Evolutionary conservation across 2,113 vertebrate genomes (phyloP), one percentile per base, ranked within the genome.

Genomic region (Tragelaphus strepsiceros): DNA sequence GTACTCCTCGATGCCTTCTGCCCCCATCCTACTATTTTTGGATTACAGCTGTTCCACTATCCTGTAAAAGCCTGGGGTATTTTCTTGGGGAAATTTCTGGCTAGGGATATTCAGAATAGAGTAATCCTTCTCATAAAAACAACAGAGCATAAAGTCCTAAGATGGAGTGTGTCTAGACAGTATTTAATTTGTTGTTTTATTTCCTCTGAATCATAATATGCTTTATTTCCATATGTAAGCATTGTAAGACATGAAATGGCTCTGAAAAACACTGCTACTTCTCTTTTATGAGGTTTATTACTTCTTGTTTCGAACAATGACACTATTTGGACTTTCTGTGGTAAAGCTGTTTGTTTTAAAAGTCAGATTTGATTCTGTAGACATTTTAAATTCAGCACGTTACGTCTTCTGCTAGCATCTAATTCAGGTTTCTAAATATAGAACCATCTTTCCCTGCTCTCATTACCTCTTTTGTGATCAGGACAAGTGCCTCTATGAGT

Each of bases 371-470:
- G 12, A 92, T 95, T 89, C 30, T 54, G 61, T 15, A 93, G 62
- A n/a, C 21, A 67, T 83, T 88, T 88, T 56, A 43, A 97, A 98
- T 56, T 5, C 98, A 39, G 56, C 98, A 95, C 26, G 98, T 64
- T 98, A 98, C 97, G 87, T 71, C 81, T 98, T 84, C 53, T 98
- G n/a, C 98, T 98, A 54, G 98, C 98, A 92, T 99, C 98, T 80
- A 98, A 78, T 64, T 99, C 99, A 96, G 99, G 90, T 99, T 99
- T 62, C 98, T 98, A 92, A 99, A 97, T 88, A 99, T 98, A 13
- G 98, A 99, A 6, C 97, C 98, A 2, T 99, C 98, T 94, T 97
- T 99, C 98, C 98, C 97, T 39, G 98, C 98, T 88, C 99, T 98
- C 39, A 98, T 98, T 98, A 99, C 98, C 93, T 98, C 94, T 53